Percentiles rank a stretch among this genome's conserved stretches.
These are phyloP conservation scores for Agrochola litura DNA, from an alignment of 2,888 invertebrate genomes.

Conservation along the genomic window DNA sequence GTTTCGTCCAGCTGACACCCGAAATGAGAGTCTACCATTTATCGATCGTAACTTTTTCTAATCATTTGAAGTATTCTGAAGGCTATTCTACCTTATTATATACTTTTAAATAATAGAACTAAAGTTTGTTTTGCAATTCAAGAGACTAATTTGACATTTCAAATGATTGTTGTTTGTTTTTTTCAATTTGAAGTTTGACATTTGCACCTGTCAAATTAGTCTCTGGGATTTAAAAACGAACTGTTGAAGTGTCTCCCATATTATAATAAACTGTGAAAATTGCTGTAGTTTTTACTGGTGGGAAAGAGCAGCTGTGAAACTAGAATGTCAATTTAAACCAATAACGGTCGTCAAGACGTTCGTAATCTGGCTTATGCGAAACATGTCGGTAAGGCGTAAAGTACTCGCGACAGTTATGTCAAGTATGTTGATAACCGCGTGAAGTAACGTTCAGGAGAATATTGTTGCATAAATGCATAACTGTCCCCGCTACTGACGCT, in stretches of 20 bases:
- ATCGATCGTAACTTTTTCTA: neutral
- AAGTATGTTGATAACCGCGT: conserved; percentile 47
- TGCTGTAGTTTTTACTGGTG: neutral
- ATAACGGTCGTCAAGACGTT: conserved; percentile 4
- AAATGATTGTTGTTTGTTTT: no score
- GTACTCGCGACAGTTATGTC: conserved; percentile 30
- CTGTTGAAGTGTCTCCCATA: neutral
- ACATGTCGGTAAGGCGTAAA: conserved; percentile 17
- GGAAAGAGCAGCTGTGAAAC: neutral
- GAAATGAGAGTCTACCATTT: neutral
- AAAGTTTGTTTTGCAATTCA: no score
- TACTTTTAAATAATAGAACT: neutral
- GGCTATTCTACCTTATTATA: neutral
- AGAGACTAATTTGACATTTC: no score
- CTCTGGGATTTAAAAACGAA: no score
- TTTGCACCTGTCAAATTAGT: no score
- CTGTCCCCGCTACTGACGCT: conserved; percentile 22
- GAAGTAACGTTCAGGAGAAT: conserved; percentile 36
- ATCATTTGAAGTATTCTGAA: neutral
- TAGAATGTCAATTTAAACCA: conserved; percentile 8
- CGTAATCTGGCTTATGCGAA: neutral
- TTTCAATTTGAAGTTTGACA: no score
- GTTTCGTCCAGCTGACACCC: neutral
- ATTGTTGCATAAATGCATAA: conserved; percentile 40
- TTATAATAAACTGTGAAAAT: neutral